These are phyloP conservation scores for Drosophila grimshawi DNA, from an alignment of 1,140 invertebrate genomes.

Conservation along the genomic window DNA sequence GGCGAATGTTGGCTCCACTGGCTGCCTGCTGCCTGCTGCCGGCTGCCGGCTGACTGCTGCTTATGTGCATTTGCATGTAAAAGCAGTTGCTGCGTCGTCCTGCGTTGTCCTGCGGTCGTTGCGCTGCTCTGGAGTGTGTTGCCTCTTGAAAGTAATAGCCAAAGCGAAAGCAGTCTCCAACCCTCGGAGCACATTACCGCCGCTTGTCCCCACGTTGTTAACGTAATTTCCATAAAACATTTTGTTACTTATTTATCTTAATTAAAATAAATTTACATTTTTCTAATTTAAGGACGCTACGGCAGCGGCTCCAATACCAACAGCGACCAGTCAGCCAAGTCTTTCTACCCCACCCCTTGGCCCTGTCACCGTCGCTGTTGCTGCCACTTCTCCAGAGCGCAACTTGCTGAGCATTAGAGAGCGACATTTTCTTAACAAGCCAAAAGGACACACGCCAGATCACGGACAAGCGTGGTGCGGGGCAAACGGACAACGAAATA, in stretches of 20 bases:
- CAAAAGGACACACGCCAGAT: conserved; percentile 78
- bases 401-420: conserved; percentile 70
- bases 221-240: conserved; percentile 84
- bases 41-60: conserved; percentile 50
- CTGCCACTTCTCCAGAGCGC: conserved; percentile 27
- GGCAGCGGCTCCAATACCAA: conserved; percentile 43
- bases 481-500: conserved; percentile 52
- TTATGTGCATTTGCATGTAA: conserved; percentile 79
- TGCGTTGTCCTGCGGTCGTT: conserved; percentile 45
- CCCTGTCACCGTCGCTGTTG: too few species aligned
- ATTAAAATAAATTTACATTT: conserved; percentile 85
- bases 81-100: conserved; percentile 59
- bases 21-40: too few species aligned
- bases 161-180: conserved; percentile 57
- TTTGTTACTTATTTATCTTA: conserved; percentile 85
- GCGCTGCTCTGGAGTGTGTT: conserved; percentile 50
- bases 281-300: conserved; percentile 84
- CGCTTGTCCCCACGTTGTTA: conserved; percentile 72
- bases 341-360: background rate
- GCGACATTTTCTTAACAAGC: conserved; percentile 82
- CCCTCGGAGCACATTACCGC: conserved; percentile 29
- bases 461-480: conserved; percentile 26
- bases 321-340: conserved; percentile 46
- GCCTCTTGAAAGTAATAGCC: conserved; percentile 77
- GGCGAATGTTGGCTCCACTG: conserved; percentile 19